Conservation (phyloP, 2,113 vertebrate genomes). For the Trematomus loennbergii region DNA sequence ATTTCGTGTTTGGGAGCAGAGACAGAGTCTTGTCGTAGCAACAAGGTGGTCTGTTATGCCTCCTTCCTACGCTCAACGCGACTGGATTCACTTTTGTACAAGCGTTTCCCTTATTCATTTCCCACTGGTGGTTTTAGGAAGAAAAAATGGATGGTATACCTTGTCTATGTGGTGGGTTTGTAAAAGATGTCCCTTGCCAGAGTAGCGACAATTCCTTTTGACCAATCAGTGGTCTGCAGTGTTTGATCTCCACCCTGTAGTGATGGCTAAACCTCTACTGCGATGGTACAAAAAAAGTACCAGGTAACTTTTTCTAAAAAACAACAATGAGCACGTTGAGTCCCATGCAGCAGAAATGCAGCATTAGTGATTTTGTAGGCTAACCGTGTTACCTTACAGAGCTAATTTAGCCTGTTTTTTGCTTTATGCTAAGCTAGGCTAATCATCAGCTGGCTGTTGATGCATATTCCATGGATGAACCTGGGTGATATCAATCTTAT, state of each 20-base stretch:
- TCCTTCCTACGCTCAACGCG: no score
- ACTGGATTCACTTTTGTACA: no score
- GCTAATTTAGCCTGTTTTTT: neutral
- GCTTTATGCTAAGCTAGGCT: conserved; percentile 3
- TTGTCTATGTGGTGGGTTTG: neutral
- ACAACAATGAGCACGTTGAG: neutral
- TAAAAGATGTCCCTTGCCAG: neutral
- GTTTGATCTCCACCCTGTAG: neutral
- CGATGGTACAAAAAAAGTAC: neutral
- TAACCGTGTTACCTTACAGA: neutral
- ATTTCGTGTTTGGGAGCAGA: no score
- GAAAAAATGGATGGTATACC: no score
- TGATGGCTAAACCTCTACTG: no score
- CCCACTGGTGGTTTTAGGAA: no score
- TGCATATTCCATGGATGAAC: neutral
- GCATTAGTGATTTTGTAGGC: neutral
- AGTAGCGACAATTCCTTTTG: neutral
- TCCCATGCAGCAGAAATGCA: neutral
- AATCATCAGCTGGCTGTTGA: neutral
- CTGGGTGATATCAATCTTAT: neutral
- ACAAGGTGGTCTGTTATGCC: neutral
- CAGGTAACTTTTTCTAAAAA: neutral
- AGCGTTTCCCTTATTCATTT: no score
- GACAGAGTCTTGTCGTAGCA: neutral
- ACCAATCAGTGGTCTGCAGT: neutral